phyloP scores from a whole-genome alignment of 2,888 invertebrate species.

The Asteroscopus sphinx region DNA sequence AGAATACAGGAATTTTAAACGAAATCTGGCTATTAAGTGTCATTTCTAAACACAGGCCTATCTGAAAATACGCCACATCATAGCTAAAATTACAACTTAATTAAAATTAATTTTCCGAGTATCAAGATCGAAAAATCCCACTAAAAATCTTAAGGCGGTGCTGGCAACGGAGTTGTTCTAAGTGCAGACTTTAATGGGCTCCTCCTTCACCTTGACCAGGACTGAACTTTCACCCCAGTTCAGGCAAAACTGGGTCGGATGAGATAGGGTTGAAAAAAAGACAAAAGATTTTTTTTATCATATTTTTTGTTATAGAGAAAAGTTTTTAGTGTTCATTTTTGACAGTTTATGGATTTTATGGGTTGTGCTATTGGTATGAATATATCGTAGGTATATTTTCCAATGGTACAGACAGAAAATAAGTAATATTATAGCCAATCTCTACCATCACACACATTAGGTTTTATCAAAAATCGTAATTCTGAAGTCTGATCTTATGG shows the following conservation, averaged over 20 bases:
- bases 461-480: no score
- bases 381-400: no score
- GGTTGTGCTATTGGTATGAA: neutral
- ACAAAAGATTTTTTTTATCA: conserved; percentile 35
- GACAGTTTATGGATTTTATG: neutral
- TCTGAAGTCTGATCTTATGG: no score
- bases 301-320: conserved; percentile 5
- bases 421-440: no score
- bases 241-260: conserved; percentile 66
- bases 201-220: conserved; percentile 87
- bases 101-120: conserved; percentile 60
- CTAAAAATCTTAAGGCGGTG: conserved; percentile 81
- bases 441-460: no score
- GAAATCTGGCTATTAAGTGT: no score
- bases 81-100: neutral
- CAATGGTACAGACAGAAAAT: no score
- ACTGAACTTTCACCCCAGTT: conserved; percentile 85
- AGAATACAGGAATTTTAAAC: no score
- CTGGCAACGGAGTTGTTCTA: conserved; percentile 82
- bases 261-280: conserved; percentile 58
- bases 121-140: conserved; percentile 66
- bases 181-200: conserved; percentile 85
- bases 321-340: conserved; percentile 1
- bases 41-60: no score
- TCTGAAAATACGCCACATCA: no score